phyloP scores from a whole-genome alignment of 2,888 invertebrate genomes.

The Drymonia ruficornis region DNA sequence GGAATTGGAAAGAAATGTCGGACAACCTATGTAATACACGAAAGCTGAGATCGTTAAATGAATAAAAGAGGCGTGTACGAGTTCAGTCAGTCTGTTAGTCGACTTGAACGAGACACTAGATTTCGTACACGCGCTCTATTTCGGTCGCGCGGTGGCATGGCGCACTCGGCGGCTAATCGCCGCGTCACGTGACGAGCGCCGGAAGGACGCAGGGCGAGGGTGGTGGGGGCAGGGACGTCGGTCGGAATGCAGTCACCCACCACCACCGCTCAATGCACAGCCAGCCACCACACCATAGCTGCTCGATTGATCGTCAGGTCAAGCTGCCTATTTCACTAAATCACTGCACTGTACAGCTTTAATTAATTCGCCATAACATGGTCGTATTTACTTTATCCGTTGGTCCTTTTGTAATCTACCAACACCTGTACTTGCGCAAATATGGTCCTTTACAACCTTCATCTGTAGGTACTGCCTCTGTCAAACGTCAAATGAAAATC shows the following conservation, averaged over 20 bases:
- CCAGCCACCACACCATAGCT: conserved; percentile 47
- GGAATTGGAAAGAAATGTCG: too few species aligned
- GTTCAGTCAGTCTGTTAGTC: conserved; percentile 56
- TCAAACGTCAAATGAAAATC: too few species aligned
- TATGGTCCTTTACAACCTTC: too few species aligned
- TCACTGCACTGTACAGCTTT: not conserved
- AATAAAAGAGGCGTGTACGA: conserved; percentile 58
- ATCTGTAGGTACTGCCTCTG: too few species aligned
- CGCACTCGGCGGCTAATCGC: conserved; percentile 81
- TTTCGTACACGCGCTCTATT: conserved; percentile 76
- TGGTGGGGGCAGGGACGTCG: conserved; percentile 60
- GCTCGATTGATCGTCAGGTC: conserved; percentile 70
- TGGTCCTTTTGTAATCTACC: not conserved
- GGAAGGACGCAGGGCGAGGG: conserved; percentile 79
- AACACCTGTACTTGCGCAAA: too few species aligned
- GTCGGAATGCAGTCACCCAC: conserved; percentile 75
- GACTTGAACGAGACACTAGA: conserved; percentile 34
- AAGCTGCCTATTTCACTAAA: conserved; percentile 15
- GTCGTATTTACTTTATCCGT: not conserved
- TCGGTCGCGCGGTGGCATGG: conserved; percentile 80
- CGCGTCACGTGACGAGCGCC: conserved; percentile 81
- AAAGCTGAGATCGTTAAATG: not conserved
- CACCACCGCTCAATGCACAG: conserved; percentile 74
- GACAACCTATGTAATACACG: not conserved
- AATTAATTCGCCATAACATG: not conserved